Base-by-base conservation (phyloP, 2,888 invertebrate species). In the Campaea margaritaria region DNA sequence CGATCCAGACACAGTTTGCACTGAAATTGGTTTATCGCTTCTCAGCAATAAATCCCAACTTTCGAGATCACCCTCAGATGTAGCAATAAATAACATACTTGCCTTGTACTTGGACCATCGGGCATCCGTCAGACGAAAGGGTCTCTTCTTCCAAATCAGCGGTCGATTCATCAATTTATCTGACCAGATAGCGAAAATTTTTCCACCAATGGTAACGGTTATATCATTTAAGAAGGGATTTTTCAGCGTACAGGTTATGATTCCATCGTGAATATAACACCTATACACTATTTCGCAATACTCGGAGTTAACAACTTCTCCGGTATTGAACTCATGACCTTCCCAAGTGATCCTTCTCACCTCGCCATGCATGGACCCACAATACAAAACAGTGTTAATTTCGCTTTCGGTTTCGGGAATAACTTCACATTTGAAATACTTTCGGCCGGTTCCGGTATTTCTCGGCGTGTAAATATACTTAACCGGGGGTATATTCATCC, bases 101-200 rank as follows among this genome's bases (percentile, higher is more conserved):
- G 97, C 95, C 50, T 96, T 93, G 43, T 94, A 93, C n/a, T 93
- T 90, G n/a, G 96, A 96, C 97, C 97, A 97, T 38, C 91, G 87
- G 0, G 95, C 94, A 13, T 94, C 93, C 0, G 96, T 95, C 64
- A 96, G 90, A 54, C 89, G 85, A 57, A 86, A 86, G 1, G 92
- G 86, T 12, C 94, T 90, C 68, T 93, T 94, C 53, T 95, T 94
- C 96, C 96, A 96, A 53, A 95, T 81, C 5, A 96, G 77, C 0
- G 96, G 96, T 16, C 93, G 86, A 57, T 91, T 91, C 27, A 81
- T 78, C 36, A 95, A 92, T 59, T 94, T 93, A 56, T 96, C 95
- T 65, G 93, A 94, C 97, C 97, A 97, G 54, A 97, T 82, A 0
- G 96, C 95, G 76, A 96, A 94, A 54, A 95, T 93, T 81, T 94